These are phyloP conservation scores for Lithophane ornitopus DNA, from an alignment of 2,888 invertebrate species.

Conservation along the genomic window DNA sequence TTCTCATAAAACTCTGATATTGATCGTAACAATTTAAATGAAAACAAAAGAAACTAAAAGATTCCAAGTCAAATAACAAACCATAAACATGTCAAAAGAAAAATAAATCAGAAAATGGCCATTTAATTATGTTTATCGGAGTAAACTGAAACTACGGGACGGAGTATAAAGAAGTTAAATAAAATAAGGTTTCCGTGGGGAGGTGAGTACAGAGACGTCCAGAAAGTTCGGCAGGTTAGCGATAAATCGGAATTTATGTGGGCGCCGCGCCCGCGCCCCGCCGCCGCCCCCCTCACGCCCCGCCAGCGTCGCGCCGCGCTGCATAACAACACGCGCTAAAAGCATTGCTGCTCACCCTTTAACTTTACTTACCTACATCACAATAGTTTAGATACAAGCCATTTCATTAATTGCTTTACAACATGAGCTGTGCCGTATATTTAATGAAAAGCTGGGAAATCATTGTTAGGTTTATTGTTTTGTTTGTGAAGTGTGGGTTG, in stretches of 20 bases:
- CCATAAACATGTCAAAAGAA: conserved; percentile 41
- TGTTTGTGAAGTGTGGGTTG: conserved; percentile 17
- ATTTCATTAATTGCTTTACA: conserved; percentile 59
- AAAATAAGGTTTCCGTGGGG: conserved; percentile 84
- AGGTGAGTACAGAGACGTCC: conserved; percentile 79
- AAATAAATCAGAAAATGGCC: conserved; percentile 61
- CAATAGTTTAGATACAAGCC: conserved; percentile 58
- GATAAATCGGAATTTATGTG: conserved; percentile 88
- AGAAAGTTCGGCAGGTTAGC: conserved; percentile 88
- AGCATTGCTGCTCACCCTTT: conserved; percentile 74
- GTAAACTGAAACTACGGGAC: conserved; percentile 74
- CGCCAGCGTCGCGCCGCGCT: conserved; percentile 57
- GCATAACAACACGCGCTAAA: conserved; percentile 78
- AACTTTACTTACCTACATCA: conserved; percentile 58
- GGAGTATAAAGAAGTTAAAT: conserved; percentile 85
- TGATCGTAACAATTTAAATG: conserved; percentile 4
- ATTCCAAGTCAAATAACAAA: conserved; percentile 25
- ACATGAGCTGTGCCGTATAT: conserved; percentile 28
- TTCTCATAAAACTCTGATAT: not conserved
- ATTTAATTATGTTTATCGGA: conserved; percentile 79
- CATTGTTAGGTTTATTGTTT: conserved; percentile 25
- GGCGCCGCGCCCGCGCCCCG: conserved; percentile 74
- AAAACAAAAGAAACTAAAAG: conserved; percentile 7
- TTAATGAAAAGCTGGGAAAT: conserved; percentile 30
- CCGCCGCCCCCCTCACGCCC: conserved; percentile 57